Evolutionary conservation across 2,113 vertebrate species (phyloP), one percentile per base, ranked within the genome.

Genomic region (Copsychus sechellarum): DNA sequence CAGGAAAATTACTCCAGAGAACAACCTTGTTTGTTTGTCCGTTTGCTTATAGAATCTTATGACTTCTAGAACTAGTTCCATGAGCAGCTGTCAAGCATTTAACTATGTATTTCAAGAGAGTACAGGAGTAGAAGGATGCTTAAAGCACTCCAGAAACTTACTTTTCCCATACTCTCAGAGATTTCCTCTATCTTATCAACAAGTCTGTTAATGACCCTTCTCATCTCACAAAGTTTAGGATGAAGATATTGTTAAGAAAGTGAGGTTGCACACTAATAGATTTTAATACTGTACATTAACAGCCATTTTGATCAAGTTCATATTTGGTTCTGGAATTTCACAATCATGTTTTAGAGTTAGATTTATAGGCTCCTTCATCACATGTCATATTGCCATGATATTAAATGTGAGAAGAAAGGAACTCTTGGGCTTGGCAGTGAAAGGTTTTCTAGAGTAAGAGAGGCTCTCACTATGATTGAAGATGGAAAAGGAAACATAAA

Each of bases 271-370:
- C 38, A 29, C 14, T 71, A 47, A 8, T 12, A 57, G 2, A 22
- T 93, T 73, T 50, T 57, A 40, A 50, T 64, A 42, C 3, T 7
- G 2, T 26, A 20, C 24, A 28, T 42, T 74, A 51, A 43, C 14
- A 76, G 23, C 34, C 54, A 11, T 57, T 85, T 61, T 47, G 14
- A 33, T 67, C 29, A 53, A 20, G 5, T 74, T 81, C 31, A 2
- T 40, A 5, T 45, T 61, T 78, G 58, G 22, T 66, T 95, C 62
- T 69, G 18, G 28, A 42, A 73, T 74, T 74, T 78, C 28, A 61
- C 16, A 28, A 2, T 34, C 0, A 0, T 38, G 3, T 60, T 72
- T 72, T 56, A 45, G 17, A 24, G 9, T 26, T 43, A 77, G 34
- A 60, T 74, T 60, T 77, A 28, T 47, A 43, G n/a, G 2, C 11